Base-by-base conservation (phyloP, 1,140 invertebrate species). In the Aleiodes sp. region DNA sequence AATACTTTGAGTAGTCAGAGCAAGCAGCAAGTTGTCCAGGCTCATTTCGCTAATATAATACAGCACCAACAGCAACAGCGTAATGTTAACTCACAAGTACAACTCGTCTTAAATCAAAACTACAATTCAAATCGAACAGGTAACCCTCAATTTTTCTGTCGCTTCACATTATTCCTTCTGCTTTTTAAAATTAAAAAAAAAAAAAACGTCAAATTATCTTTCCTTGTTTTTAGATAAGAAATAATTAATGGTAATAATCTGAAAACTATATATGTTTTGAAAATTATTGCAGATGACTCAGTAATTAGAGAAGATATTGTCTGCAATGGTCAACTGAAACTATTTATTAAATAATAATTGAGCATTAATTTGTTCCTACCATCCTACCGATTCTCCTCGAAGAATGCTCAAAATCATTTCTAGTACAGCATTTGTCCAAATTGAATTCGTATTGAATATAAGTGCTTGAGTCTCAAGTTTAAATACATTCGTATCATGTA, bases 101-200 rank as follows among this genome's bases (percentile, higher is more conserved):
- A 84, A 63, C 84, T 85, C 66, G 75, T 82, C n/a, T 71, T 86
- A 59, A 87, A 80, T 68, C 84, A 87, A 75, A 86, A 79, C 60
- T 86, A 80, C 71, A 86, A 80, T 65, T 81, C 83, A 14, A 76
- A 72, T 61, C 80, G 81, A 70, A 76, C 80, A 71, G 83, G 85
- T 86, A 72, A 77, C 2, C n/a, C 12, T 59, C 6, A 14, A 57
- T 69, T 63, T 24, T 63, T 12, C 39, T 67, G 19, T 52, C n/a
- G n/a, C n/a, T 39, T 46, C 33, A 4, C 24, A 31, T 41, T 33
- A 21, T 14, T 62, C 12, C 31, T 62, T 19, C 14, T 26, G 8
- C 28, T 33, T 24, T 16, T 21, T 37, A 6, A 10, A 35, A 6
- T 35, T 35, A 35, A 35, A n/a, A n/a, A n/a, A n/a, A n/a, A n/a